Percentiles rank a stretch among this genome's conserved stretches.
Conservation (phyloP, 2,888 invertebrate species). For the Chymomyza procnemis region DNA sequence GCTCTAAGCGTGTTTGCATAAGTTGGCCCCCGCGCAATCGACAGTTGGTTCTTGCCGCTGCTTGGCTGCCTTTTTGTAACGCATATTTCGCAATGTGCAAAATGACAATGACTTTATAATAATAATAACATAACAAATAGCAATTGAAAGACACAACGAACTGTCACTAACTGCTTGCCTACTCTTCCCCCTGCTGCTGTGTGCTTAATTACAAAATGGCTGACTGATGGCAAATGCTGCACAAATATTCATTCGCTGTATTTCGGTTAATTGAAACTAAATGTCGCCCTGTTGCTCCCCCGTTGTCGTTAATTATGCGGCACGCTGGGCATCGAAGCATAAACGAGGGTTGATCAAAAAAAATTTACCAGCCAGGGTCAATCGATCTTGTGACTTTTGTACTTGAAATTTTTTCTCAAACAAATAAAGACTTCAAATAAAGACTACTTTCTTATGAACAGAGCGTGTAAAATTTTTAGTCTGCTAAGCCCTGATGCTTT, state of each 20-base stretch:
- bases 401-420: too few relatives aligned
- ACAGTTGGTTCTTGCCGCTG: background rate
- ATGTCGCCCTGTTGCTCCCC: constrained; percentile 38
- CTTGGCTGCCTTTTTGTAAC: too few relatives aligned
- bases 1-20: constrained; percentile 40
- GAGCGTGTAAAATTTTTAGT: too few relatives aligned
- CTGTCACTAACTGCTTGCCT: background rate
- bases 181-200: constrained; percentile 16
- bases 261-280: constrained; percentile 63
- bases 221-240: background rate
- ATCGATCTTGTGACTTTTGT: too few relatives aligned
- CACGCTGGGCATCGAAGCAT: background rate
- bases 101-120: constrained; percentile 62
- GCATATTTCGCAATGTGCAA: constrained; percentile 41
- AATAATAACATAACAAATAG: constrained; percentile 47
- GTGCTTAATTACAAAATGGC: constrained; percentile 46
- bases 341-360: background rate
- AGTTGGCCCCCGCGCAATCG: constrained; percentile 24
- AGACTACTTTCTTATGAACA: too few relatives aligned
- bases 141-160: background rate
- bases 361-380: too few relatives aligned
- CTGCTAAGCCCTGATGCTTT: too few relatives aligned
- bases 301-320: constrained; percentile 52
- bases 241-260: constrained; percentile 30
- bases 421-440: too few relatives aligned